Base-by-base conservation (phyloP, 2,888 invertebrate species). In the Lacanobia wlatinum region DNA sequence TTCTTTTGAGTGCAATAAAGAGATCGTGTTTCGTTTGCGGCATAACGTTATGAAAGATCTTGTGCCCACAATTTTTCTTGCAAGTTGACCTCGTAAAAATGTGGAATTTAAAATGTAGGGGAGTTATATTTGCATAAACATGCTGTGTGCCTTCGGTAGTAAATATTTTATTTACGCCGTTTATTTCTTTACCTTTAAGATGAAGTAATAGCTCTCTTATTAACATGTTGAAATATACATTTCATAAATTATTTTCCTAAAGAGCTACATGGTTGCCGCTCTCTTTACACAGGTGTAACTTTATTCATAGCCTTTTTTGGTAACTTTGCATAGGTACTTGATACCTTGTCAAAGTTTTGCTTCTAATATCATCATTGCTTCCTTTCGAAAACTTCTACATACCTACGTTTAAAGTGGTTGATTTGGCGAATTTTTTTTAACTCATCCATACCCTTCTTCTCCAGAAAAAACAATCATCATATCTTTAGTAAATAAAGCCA, bases 1-100 rank as follows among this genome's bases (percentile, higher is more conserved):
- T 75, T 75, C 73, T 82, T 77, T 83, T 72, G 55, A 82, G 71
- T 58, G 79, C 69, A 78, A 79, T 76, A 74, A 82, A 82, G 75
- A 84, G 76, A 85, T 76, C 64, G 70, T 67, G 75, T 81, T 78
- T 74, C 74, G 70, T 78, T 79, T 71, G 82, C 68, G 60, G 55
- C n/a, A 43, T 58, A 83, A 65, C 64, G 58, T 62, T 82, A 64
- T 82, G 70, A 80, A 84, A 75, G 73, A 79, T 73, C 74, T 77
- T 59, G 59, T 73, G 75, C 72, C 48, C 43, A 74, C 53, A 83
- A 72, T 80, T 74, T 85, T 76, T 71, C 74, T 72, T 83, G 55
- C 70, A 66, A 74, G 60, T 79, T 80, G 80, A 80, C 83, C 80
- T 79, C 79, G 53, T 78, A 69, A 82, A 73, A 82, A 60, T 73